phyloP scores from a whole-genome alignment of 2,113 vertebrate species.

The Seriola quinqueradiata region DNA sequence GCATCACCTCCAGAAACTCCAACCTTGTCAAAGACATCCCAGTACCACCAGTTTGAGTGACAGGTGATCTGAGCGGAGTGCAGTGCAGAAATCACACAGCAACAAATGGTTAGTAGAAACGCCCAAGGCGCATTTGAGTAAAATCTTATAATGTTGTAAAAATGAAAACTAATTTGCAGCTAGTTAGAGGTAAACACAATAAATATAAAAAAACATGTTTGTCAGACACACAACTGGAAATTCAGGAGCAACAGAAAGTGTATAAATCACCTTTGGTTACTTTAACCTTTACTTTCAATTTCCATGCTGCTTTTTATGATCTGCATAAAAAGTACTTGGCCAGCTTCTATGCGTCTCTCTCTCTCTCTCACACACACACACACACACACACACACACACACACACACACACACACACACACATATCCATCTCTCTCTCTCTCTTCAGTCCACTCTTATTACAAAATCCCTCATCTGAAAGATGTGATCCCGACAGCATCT shows the following conservation, averaged over 20 bases:
- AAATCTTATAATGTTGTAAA: not conserved
- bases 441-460: constrained; percentile 34
- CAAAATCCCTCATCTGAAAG: constrained; percentile 41
- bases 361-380: not conserved
- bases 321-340: not conserved
- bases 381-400: not conserved
- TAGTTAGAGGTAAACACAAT: not conserved
- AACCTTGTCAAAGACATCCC: too few species aligned
- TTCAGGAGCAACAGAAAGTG: not conserved
- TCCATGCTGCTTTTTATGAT: constrained; percentile 6
- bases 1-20: too few species aligned
- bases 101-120: not conserved
- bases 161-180: not conserved
- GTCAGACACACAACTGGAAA: not conserved
- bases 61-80: too few species aligned
- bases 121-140: not conserved
- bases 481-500: constrained; percentile 23
- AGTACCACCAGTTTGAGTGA: too few species aligned
- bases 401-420: not conserved
- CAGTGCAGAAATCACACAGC: not conserved
- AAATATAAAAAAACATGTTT: too few species aligned
- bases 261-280: not conserved
- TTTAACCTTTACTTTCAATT: constrained; percentile 32
- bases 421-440: constrained; percentile 9
- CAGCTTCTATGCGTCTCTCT: not conserved